These are phyloP conservation scores for Connochaetes taurinus DNA, from an alignment of 2,113 vertebrate genomes.

Conservation along the genomic window DNA sequence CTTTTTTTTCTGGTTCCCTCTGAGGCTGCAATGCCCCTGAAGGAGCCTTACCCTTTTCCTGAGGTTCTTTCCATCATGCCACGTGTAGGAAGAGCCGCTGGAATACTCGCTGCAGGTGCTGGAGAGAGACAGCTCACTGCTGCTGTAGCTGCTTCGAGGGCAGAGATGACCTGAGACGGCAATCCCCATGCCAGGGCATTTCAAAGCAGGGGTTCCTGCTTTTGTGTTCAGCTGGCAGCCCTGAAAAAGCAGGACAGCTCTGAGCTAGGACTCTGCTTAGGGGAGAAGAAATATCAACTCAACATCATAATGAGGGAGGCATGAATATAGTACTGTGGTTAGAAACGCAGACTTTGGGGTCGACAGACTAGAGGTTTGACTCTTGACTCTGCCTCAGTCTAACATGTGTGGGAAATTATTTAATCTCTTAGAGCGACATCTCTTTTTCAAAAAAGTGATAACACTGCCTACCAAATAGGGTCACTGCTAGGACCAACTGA, in stretches of 20 bases:
- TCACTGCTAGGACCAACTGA: not conserved
- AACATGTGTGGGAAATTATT: not conserved
- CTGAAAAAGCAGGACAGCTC: slow-evolving; percentile 75
- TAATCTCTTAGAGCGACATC: not conserved
- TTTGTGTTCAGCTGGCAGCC: slow-evolving; percentile 85
- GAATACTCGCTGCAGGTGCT: slow-evolving; percentile 95
- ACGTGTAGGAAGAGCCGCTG: slow-evolving; percentile 91
- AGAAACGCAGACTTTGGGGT: not conserved
- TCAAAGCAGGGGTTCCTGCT: slow-evolving; percentile 78
- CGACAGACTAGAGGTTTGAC: not conserved
- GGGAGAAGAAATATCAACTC: not conserved
- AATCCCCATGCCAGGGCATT: slow-evolving; percentile 83
- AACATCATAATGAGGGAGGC: not conserved
- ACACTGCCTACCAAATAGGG: not conserved
- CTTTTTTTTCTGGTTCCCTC: not conserved
- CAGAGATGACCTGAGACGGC: slow-evolving; percentile 78
- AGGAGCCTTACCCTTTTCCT: slow-evolving; percentile 84
- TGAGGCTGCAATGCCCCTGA: not conserved
- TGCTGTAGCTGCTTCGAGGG: slow-evolving; percentile 88
- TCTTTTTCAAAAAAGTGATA: not conserved
- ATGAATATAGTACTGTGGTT: not conserved
- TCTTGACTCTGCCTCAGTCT: not conserved
- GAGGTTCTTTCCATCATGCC: slow-evolving; percentile 87
- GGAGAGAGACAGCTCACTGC: slow-evolving; percentile 92
- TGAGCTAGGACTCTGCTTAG: not conserved